Conservation (phyloP, 2,113 vertebrate species). For the Argyrosomus japonicus region DNA sequence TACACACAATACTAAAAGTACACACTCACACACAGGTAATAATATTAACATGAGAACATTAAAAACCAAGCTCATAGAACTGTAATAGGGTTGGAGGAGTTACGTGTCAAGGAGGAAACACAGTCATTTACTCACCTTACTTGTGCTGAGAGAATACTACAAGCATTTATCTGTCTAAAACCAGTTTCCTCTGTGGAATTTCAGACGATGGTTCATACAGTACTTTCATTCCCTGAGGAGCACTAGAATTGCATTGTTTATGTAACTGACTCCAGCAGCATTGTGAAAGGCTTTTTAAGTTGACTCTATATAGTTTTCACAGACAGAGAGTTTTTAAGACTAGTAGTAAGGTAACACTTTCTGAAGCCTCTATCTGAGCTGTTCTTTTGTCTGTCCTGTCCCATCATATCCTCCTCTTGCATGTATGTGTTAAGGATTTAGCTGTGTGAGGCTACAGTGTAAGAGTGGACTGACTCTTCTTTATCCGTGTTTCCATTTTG, state of each 20-base stretch:
- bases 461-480: not conserved
- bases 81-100: too few species aligned
- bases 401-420: not conserved
- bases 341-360: slow-evolving; percentile 22
- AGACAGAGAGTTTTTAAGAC: slow-evolving; percentile 27
- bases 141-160: slow-evolving; percentile 18
- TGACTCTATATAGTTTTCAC: not conserved
- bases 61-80: too few species aligned
- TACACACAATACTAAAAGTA: too few species aligned
- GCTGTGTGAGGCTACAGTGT: slow-evolving; percentile 3
- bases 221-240: slow-evolving; percentile 33
- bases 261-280: slow-evolving; percentile 44
- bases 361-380: slow-evolving; percentile 33
- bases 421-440: slow-evolving; percentile 8
- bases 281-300: slow-evolving; percentile 27
- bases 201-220: slow-evolving; percentile 7
- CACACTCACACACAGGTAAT: too few species aligned
- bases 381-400: slow-evolving; percentile 12
- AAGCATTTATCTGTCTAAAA: slow-evolving; percentile 9
- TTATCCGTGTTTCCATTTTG: slow-evolving; percentile 27
- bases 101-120: too few species aligned
- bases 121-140: too few species aligned
- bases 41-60: too few species aligned
- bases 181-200: slow-evolving; percentile 41
- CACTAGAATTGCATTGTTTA: slow-evolving; percentile 48